Conservation (phyloP, 2,113 vertebrate genomes). For the Pelmatolapia mariae region DNA sequence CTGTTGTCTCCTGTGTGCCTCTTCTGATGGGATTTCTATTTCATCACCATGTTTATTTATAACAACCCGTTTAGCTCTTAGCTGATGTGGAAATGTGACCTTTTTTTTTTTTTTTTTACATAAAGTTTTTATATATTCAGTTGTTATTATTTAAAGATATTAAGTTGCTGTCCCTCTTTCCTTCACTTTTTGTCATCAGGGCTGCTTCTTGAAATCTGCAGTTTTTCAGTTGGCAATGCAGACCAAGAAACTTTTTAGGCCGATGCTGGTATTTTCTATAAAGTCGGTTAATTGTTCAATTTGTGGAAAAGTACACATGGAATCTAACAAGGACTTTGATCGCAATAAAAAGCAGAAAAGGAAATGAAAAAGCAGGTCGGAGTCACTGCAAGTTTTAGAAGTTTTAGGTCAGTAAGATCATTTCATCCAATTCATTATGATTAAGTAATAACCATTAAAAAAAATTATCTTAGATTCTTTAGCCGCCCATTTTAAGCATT, state of each 20-base stretch:
- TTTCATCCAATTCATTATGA: background rate
- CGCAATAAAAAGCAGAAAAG: background rate
- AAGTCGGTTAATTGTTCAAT: background rate
- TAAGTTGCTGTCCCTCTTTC: background rate
- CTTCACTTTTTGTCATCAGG: background rate
- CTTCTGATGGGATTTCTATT: background rate
- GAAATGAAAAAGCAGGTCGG: fast-evolving
- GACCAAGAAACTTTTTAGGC: fast-evolving
- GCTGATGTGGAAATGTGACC: background rate
- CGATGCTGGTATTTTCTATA: background rate
- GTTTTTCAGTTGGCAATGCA: background rate
- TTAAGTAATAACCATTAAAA: background rate
- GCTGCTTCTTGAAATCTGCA: background rate
- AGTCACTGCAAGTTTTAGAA: background rate
- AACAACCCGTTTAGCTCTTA: fast-evolving
- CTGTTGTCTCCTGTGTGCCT: background rate
- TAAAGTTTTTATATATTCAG: fast-evolving
- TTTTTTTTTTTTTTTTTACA: background rate
- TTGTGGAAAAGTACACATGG: background rate
- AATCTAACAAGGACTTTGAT: background rate
- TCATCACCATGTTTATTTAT: background rate
- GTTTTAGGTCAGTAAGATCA: background rate
- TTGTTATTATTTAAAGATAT: background rate
- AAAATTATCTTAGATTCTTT: background rate
- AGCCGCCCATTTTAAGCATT: background rate